Conservation (phyloP, 2,113 vertebrate genomes). For the Girardinichthys multiradiatus region DNA sequence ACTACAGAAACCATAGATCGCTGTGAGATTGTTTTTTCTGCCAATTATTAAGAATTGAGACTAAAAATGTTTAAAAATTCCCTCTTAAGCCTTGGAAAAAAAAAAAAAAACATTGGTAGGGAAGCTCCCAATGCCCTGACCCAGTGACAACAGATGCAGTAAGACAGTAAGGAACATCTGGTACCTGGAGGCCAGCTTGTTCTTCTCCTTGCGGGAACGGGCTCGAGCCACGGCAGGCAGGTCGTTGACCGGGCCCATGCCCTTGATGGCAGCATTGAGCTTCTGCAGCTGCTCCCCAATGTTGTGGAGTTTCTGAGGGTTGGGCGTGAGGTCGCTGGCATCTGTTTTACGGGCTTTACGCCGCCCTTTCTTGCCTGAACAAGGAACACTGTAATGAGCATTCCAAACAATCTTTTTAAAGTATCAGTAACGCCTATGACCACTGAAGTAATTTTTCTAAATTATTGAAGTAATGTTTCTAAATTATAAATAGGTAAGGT, state of each 20-base stretch:
- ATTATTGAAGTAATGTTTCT: no score
- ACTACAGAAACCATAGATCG: slow-evolving; percentile 3
- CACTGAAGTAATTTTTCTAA: no score
- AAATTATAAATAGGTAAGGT: no score
- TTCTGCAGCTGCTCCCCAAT: slow-evolving; percentile 82
- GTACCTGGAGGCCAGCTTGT: slow-evolving; percentile 82
- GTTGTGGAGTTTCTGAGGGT: slow-evolving; percentile 80
- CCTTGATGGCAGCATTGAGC: slow-evolving; percentile 79
- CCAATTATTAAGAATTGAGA: background rate
- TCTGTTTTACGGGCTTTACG: slow-evolving; percentile 81
- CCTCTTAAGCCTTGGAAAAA: background rate
- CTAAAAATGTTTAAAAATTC: slow-evolving; percentile 5
- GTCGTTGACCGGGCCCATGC: slow-evolving; percentile 79
- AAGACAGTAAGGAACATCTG: background rate
- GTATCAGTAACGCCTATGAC: no score
- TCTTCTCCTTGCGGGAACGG: slow-evolving; percentile 81
- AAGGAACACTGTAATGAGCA: background rate
- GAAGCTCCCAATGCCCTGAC: background rate
- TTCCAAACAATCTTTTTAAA: no score
- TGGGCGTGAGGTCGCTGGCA: slow-evolving; percentile 80
- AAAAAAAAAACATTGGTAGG: background rate
- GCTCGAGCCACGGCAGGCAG: slow-evolving; percentile 78
- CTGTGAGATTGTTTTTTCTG: background rate
- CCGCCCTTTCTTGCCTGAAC: slow-evolving; percentile 75
- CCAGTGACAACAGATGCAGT: background rate